A percentile compares a stretch with the other conserved stretches of the same genome.
Conservation (phyloP, 2,113 vertebrate genomes). For the Alces alces region DNA sequence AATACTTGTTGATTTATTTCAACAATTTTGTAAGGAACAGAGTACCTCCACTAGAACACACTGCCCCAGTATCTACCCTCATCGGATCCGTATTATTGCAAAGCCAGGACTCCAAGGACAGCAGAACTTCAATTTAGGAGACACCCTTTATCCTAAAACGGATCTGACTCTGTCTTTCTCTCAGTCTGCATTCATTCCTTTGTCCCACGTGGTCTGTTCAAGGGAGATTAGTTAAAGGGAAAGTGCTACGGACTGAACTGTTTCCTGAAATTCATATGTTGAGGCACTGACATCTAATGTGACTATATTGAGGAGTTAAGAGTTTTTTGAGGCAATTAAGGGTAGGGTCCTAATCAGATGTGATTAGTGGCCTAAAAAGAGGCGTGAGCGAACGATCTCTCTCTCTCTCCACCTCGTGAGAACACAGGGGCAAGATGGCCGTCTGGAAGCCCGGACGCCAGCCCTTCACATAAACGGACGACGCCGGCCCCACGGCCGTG, state of each 20-base stretch:
- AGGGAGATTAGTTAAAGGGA: background rate
- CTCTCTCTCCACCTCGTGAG: background rate
- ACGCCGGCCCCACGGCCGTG: background rate
- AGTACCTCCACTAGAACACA: background rate
- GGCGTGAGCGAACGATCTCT: background rate
- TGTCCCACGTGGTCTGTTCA: background rate
- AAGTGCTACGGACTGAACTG: background rate
- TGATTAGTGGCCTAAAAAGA: background rate
- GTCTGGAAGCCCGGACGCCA: background rate
- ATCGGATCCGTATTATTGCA: background rate
- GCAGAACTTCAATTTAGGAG: background rate
- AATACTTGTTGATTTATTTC: background rate
- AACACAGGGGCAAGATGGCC: background rate
- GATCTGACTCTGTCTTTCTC: background rate
- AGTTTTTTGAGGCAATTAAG: background rate
- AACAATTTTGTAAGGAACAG: background rate
- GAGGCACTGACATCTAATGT: background rate
- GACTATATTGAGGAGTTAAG: background rate
- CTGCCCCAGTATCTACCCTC: background rate
- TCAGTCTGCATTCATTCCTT: background rate
- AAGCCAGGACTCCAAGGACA: background rate
- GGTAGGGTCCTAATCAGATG: background rate
- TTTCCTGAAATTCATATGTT: background rate
- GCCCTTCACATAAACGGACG: background rate
- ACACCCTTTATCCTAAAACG: background rate